Conservation (phyloP, 2,113 vertebrate genomes). For the Dicentrarchus labrax region DNA sequence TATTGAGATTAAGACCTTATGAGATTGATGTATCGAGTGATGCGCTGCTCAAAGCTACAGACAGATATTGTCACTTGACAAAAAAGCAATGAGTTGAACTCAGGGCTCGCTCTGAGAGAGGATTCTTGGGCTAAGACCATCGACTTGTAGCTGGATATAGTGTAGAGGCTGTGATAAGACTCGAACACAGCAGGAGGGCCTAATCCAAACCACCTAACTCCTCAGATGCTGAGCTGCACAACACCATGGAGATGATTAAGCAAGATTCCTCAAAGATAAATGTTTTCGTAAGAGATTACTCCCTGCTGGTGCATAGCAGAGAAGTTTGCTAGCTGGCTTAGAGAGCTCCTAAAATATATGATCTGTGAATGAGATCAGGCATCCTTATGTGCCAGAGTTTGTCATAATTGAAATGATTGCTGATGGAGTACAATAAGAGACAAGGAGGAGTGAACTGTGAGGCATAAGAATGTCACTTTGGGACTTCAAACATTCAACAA, state of each 20-base stretch:
- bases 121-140: constrained; percentile 67
- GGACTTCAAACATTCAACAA: constrained; percentile 31
- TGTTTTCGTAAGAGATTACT: constrained; percentile 76
- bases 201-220: constrained; percentile 81
- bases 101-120: constrained; percentile 34
- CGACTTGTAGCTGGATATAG: constrained; percentile 72
- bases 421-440: constrained; percentile 35
- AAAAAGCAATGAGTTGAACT: constrained; percentile 65
- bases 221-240: constrained; percentile 78
- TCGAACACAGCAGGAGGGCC: constrained; percentile 76
- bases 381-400: constrained; percentile 51
- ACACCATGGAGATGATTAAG: constrained; percentile 78
- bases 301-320: constrained; percentile 65
- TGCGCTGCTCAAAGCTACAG: constrained; percentile 45
- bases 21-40: constrained; percentile 52
- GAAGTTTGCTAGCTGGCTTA: constrained; percentile 55
- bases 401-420: constrained; percentile 39
- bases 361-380: constrained; percentile 53
- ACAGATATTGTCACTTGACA: constrained; percentile 65
- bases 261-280: constrained; percentile 81
- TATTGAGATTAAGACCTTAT: constrained; percentile 32
- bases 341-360: constrained; percentile 54
- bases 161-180: constrained; percentile 79
- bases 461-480: constrained; percentile 23
- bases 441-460: constrained; percentile 28